Base-by-base conservation (phyloP, 2,113 vertebrate genomes). In the Cygnus buccinator region DNA sequence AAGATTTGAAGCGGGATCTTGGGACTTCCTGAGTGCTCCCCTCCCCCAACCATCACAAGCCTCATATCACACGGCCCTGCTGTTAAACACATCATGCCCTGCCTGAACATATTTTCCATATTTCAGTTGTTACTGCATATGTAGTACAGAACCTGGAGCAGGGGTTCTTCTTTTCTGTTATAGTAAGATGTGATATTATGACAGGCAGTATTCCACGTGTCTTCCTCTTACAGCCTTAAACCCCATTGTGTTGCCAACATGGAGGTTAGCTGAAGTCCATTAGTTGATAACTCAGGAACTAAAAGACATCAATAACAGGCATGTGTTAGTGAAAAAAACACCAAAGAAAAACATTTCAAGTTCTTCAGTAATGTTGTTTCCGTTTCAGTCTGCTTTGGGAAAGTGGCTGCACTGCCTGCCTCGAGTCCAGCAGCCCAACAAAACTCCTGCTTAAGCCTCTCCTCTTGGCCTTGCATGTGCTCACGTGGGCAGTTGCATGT, bases 171-270 rank as follows among this genome's bases (percentile, higher is more conserved):
- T 43, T 39, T 41, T 31, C 54, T 2, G 1, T 66, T 61, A 13
- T 1, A 39, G 25, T 19, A 14, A 0, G 5, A 70, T 25, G 43
- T 17, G 41, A 6, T 28, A 9, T 35, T 67, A 72, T 0, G 4
- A 52, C 1, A 70, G 61, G 13, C 15, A 33, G 66, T 8, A 35
- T 0, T 2, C 43, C 72, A 55, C 37, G 31, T 18, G 29, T 54
- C 90, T 61, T 93, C 55, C 48, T 89, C 71, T 39, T 52, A 44
- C 8, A 61, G 58, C 52, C 67, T 68, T 73, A 62, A 50, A 23
- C 37, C 41, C 7, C 82, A 59, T 21, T 2, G 0, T 29, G 55
- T 16, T 68, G 55, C 43, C 67, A 59, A 13, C 15, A 23, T 35
- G 74, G 35, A 61, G 62, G 54, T 61, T 31, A 71, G 52, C 68